Evolutionary conservation across 2,113 vertebrate species (phyloP).

Genomic region (Lynx canadensis): DNA sequence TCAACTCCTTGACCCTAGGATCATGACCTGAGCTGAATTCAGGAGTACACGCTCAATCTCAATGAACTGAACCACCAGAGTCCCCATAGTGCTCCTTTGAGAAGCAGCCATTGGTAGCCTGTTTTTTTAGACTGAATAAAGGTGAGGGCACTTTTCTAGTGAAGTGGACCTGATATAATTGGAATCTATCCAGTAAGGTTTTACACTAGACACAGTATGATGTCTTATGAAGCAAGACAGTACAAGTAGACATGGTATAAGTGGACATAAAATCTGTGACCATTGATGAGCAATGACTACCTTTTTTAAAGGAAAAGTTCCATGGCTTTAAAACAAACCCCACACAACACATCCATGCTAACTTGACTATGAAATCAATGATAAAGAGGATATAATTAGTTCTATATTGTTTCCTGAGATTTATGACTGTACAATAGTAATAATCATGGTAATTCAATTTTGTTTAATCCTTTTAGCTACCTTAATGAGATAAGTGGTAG

Average conservation of each 20-base stretch:
- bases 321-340: not conserved
- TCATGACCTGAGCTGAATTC: too few relatives aligned
- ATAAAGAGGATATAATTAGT: not conserved
- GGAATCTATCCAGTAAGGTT: not conserved
- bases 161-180: conserved; percentile 48
- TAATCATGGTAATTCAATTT: not conserved
- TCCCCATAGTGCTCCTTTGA: not conserved
- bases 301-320: conserved; percentile 17
- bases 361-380: not conserved
- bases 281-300: conserved; percentile 28
- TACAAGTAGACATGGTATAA: not conserved
- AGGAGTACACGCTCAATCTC: too few relatives aligned
- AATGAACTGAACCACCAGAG: too few relatives aligned
- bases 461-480: not conserved
- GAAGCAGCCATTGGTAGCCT: not conserved
- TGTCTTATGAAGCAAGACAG: conserved; percentile 10
- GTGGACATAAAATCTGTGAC: not conserved
- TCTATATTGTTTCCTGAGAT: not conserved
- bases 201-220: not conserved
- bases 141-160: conserved; percentile 8
- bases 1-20: too few relatives aligned
- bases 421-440: not conserved
- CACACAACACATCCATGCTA: not conserved
- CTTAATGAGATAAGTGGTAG: not conserved
- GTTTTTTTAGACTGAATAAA: not conserved